phyloP scores from a whole-genome alignment of 1,140 invertebrate genomes.

The Dendrolimus kikuchii region DNA sequence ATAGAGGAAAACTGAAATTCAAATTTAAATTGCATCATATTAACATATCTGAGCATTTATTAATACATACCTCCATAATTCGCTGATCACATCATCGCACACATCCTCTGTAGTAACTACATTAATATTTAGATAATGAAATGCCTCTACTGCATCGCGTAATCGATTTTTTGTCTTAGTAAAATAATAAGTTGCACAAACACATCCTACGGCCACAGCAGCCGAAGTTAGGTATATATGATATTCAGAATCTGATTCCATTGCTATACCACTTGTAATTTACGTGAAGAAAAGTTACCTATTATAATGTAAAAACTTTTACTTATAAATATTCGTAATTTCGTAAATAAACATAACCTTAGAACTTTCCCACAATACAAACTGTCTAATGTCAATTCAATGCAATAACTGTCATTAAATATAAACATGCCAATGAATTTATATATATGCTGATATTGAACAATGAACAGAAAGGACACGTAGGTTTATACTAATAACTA shows the following conservation, averaged over 20 bases:
- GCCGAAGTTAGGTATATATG: conserved; percentile 17
- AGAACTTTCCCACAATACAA: too few species aligned
- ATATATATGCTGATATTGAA: too few species aligned
- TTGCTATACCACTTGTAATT: conserved; percentile 5
- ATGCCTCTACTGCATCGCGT: conserved; percentile 23
- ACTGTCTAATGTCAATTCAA: too few species aligned
- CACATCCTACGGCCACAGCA: conserved; percentile 14
- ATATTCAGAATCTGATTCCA: conserved; percentile 15
- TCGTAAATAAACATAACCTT: too few species aligned
- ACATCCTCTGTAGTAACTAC: conserved; percentile 29
- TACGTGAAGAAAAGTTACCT: not conserved
- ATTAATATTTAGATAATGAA: conserved; percentile 41
- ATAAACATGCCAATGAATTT: too few species aligned
- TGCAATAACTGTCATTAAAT: too few species aligned
- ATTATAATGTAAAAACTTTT: too few species aligned
- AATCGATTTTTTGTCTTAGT: conserved; percentile 9
- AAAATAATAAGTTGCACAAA: conserved; percentile 13
- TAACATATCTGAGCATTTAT: not conserved
- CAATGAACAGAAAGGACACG: too few species aligned
- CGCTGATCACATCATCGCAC: conserved; percentile 30
- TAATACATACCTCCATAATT: conserved; percentile 37
- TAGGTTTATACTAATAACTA: too few species aligned
- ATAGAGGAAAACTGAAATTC: too few species aligned
- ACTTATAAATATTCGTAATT: too few species aligned
- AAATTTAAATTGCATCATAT: too few species aligned